Evolutionary conservation across 2,113 vertebrate species (phyloP).

Genomic region (Corythaixoides concolor): DNA sequence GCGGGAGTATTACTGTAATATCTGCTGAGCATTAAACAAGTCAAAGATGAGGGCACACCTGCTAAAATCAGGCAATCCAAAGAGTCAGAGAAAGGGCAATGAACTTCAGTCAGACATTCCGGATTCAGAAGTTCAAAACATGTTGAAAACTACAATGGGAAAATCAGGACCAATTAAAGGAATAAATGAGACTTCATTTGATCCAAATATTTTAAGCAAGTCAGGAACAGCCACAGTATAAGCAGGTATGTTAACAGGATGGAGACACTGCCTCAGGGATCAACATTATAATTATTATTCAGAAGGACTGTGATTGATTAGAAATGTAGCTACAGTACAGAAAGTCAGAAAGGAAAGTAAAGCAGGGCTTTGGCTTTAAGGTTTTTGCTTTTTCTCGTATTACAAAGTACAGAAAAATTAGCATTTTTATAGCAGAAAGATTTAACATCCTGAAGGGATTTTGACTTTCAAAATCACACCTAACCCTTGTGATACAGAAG

Average conservation of each 20-base stretch:
- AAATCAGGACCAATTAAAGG: background rate
- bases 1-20: background rate
- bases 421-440: background rate
- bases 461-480: background rate
- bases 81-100: background rate
- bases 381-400: background rate
- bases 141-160: background rate
- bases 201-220: slow-evolving; percentile 42
- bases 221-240: slow-evolving; percentile 5
- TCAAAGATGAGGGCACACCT: slow-evolving; percentile 1
- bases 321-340: background rate
- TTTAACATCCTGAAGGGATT: background rate
- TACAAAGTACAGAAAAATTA: background rate
- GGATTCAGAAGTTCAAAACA: background rate
- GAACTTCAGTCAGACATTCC: background rate
- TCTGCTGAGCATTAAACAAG: background rate
- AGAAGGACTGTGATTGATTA: slow-evolving; percentile 27
- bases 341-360: background rate
- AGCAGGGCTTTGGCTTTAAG: background rate
- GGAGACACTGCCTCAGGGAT: background rate
- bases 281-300: slow-evolving; percentile 28
- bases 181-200: background rate
- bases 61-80: background rate
- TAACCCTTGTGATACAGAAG: background rate
- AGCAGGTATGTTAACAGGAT: background rate